A percentile compares a stretch with the other conserved stretches of the same genome.
Evolutionary conservation across 2,113 vertebrate genomes (phyloP).

Genomic region (Ptyas mucosa): DNA sequence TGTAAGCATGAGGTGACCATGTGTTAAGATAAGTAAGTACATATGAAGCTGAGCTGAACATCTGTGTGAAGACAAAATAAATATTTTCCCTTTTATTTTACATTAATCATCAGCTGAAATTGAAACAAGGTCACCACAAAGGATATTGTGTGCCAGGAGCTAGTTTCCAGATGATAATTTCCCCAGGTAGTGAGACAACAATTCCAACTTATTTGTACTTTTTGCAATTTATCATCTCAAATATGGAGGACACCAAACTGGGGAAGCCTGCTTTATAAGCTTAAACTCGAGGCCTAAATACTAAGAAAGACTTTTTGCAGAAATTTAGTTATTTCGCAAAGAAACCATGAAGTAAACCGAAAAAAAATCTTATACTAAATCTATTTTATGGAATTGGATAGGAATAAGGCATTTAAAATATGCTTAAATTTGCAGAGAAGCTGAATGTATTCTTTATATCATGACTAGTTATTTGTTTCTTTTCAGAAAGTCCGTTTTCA

Average conservation of each 20-base stretch:
- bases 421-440: neutral
- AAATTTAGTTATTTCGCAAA: neutral
- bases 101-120: neutral
- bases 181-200: neutral
- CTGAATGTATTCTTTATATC: neutral
- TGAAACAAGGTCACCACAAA: neutral
- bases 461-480: neutral
- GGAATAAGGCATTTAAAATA: neutral
- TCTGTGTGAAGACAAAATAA: neutral
- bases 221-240: neutral
- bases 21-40: neutral
- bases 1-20: neutral
- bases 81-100: neutral
- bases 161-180: neutral
- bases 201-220: neutral
- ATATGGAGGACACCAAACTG: neutral
- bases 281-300: neutral
- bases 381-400: neutral
- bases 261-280: neutral
- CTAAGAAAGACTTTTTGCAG: neutral
- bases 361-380: neutral
- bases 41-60: neutral
- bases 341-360: neutral
- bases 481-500: neutral
- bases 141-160: neutral